Percentiles rank a stretch among this genome's conserved stretches.
phyloP scores from a whole-genome alignment of 2,113 vertebrate genomes.

The Fregata magnificens region DNA sequence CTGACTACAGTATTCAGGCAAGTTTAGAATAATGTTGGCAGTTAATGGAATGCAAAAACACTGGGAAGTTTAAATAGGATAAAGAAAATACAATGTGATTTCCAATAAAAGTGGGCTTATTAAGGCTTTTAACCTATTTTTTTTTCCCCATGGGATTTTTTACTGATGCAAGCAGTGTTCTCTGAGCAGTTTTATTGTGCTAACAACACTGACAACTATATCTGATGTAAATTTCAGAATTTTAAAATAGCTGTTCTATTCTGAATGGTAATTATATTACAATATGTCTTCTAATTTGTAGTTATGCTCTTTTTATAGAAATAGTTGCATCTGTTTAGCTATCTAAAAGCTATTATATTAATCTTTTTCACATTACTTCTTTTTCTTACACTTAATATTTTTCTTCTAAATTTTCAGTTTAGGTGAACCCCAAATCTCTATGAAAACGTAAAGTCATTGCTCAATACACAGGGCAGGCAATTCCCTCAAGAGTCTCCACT shows the following conservation, averaged over 20 bases:
- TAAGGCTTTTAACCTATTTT: background rate
- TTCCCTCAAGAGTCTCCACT: background rate
- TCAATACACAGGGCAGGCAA: background rate
- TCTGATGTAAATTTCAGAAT: background rate
- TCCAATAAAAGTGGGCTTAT: background rate
- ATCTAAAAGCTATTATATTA: background rate
- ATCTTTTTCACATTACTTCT: background rate
- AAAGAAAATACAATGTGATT: background rate
- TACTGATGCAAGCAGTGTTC: background rate
- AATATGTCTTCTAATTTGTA: background rate
- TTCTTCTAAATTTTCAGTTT: background rate
- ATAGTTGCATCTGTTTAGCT: background rate
- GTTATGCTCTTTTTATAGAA: background rate
- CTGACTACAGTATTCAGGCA: background rate
- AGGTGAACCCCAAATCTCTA: background rate
- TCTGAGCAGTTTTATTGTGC: background rate
- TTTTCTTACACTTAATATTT: background rate
- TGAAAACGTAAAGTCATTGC: background rate
- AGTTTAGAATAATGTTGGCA: background rate
- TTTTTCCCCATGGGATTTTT: background rate
- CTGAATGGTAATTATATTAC: background rate
- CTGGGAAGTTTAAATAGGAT: background rate
- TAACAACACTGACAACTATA: background rate
- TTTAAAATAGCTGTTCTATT: background rate
- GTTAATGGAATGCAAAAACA: background rate